phyloP scores from a whole-genome alignment of 2,113 vertebrate species.

The Raphicerus campestris region DNA sequence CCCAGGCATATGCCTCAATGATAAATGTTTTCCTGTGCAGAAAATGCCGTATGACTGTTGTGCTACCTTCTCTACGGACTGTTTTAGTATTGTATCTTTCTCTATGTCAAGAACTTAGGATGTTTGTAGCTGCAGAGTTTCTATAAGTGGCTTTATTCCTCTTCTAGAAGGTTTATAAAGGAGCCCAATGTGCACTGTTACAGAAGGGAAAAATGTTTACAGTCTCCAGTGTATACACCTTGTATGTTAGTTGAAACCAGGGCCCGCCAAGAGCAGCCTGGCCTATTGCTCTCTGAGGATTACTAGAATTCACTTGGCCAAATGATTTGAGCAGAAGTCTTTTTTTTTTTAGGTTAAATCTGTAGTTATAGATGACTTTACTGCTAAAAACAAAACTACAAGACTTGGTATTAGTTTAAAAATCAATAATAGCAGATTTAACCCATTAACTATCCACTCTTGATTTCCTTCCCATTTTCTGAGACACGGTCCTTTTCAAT shows the following conservation, averaged over 20 bases:
- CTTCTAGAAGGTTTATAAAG: constrained; percentile 1
- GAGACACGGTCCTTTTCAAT: constrained; percentile 21
- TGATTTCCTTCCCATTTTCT: constrained; percentile 21
- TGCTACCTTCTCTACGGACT: neutral
- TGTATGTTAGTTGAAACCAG: neutral
- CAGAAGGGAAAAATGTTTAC: neutral
- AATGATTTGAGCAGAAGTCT: neutral
- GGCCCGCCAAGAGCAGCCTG: neutral
- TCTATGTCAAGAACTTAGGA: constrained; percentile 12
- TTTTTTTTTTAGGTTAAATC: neutral
- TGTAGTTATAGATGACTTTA: neutral
- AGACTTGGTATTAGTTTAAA: neutral
- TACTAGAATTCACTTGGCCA: constrained; percentile 6
- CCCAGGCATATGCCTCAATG: neutral
- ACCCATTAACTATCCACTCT: neutral
- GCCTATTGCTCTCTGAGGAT: neutral
- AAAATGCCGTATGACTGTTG: neutral
- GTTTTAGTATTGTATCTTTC: neutral
- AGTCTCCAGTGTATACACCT: neutral
- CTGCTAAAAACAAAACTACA: constrained; percentile 29
- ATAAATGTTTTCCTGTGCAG: neutral
- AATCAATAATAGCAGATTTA: neutral
- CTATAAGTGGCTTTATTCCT: constrained; percentile 44
- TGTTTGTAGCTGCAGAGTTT: constrained; percentile 5
- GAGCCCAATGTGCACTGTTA: constrained; percentile 6